These are phyloP conservation scores for Xenopus tropicalis DNA, from an alignment of 2,113 vertebrate species.

Conservation along the genomic window UCB_Xtro_10.0 CM004443.2:115648001-115648500, in stretches of 20 bases:
- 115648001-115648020: conserved; percentile 12
- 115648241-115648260: conserved; percentile 62
- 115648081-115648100: conserved; percentile 57
- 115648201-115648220: conserved; percentile 64
- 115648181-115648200: conserved; percentile 43
- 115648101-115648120: conserved; percentile 29
- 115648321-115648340: conserved; percentile 55
- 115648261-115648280: conserved; percentile 66
- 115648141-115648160: conserved; percentile 7
- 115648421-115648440: conserved; percentile 51
- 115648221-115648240: conserved; percentile 63
- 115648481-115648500: conserved; percentile 13
- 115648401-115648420: conserved; percentile 53
- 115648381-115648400: conserved; percentile 50
- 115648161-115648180: conserved; percentile 5
- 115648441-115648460: conserved; percentile 31
- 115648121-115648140: conserved; percentile 2
- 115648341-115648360: conserved; percentile 58
- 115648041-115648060: conserved; percentile 45
- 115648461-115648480: conserved; percentile 28
- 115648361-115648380: conserved; percentile 5
- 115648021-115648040: conserved; percentile 18
- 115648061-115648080: conserved; percentile 66
- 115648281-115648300: conserved; percentile 69
- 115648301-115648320: conserved; percentile 62